Percentiles rank a stretch among this genome's conserved stretches.
Conservation (phyloP, 2,113 vertebrate species). For the Solenodon paradoxus region DNA sequence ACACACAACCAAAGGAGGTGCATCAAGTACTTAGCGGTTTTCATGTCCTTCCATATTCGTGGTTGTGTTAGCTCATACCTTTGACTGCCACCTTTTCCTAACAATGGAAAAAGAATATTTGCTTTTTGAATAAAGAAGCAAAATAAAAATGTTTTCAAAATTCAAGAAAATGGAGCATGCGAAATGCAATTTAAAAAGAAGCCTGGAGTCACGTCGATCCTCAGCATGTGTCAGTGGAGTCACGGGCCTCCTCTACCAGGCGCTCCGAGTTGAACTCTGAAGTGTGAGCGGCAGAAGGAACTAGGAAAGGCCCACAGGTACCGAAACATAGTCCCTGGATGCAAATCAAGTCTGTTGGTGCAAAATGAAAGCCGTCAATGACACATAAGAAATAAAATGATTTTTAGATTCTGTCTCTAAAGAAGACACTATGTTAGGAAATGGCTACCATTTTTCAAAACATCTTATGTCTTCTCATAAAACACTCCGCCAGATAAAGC, state of each 20-base stretch:
- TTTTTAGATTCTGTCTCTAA: background rate
- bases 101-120: background rate
- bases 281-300: background rate
- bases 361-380: background rate
- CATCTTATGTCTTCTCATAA: background rate
- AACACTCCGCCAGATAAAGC: background rate
- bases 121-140: background rate
- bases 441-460: background rate
- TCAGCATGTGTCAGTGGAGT: background rate
- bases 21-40: background rate
- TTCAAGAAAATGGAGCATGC: background rate
- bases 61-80: background rate
- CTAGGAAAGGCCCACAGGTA: background rate
- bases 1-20: background rate
- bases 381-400: background rate
- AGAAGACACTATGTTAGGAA: background rate
- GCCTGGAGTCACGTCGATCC: background rate
- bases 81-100: background rate
- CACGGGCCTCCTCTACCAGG: background rate
- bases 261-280: background rate
- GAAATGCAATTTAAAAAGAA: background rate
- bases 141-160: background rate
- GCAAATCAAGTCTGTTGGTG: background rate
- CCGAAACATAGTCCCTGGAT: background rate
- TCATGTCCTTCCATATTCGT: background rate